Percentiles rank a stretch among this genome's conserved stretches.
Conservation (phyloP, 2,888 invertebrate genomes). For the Pandemis heparana region DNA sequence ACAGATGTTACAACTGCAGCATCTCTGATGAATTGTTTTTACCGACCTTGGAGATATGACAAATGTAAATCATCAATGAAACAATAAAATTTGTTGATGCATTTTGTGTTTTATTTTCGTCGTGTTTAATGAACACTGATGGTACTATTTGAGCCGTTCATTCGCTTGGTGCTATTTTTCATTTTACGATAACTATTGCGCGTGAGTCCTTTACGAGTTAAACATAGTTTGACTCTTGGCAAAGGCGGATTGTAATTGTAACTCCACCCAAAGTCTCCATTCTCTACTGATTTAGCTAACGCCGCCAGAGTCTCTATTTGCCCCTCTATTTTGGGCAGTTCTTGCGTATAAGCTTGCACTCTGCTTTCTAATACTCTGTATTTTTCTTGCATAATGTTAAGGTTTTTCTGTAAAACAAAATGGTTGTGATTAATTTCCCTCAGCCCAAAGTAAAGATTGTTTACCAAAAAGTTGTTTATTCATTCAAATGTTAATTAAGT, state of each 20-base stretch:
- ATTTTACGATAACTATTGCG: neutral
- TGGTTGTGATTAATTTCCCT: neutral
- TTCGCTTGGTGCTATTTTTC: conserved; percentile 27
- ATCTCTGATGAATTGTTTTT: neutral
- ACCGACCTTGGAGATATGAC: neutral
- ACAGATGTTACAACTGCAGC: neutral
- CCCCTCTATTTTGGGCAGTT: conserved; percentile 72
- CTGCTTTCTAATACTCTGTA: conserved; percentile 67
- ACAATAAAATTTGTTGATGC: conserved; percentile 1
- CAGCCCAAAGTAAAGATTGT: neutral
- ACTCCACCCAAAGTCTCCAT: conserved; percentile 56
- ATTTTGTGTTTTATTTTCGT: conserved; percentile 9
- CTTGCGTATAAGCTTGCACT: conserved; percentile 62
- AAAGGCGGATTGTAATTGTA: conserved; percentile 53
- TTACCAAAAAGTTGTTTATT: neutral
- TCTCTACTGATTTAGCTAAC: conserved; percentile 60
- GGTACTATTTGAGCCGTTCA: neutral
- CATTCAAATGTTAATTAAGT: neutral
- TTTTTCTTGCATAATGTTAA: conserved; percentile 61
- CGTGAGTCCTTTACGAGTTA: conserved; percentile 7
- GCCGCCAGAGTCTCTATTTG: conserved; percentile 71
- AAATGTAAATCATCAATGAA: neutral
- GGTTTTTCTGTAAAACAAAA: conserved; percentile 63
- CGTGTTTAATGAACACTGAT: neutral
- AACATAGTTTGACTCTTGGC: conserved; percentile 59